These are phyloP conservation scores for Brachyalestes nurse DNA, from an alignment of 2,797 vertebrate species.

Conservation along the genomic window DNA sequence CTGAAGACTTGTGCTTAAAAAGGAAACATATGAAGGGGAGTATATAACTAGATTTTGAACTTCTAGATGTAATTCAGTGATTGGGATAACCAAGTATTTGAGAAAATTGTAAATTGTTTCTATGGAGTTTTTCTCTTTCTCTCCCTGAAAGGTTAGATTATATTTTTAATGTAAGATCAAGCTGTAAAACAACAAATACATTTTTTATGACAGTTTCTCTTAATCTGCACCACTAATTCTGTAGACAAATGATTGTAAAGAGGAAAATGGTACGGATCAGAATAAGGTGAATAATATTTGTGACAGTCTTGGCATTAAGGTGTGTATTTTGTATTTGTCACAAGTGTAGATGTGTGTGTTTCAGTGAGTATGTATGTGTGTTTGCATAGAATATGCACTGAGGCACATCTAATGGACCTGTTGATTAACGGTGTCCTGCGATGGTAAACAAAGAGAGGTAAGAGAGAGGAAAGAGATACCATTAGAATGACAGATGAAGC, in stretches of 20 bases:
- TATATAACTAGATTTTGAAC: not conserved
- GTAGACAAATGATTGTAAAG: not conserved
- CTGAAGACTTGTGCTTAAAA: not conserved
- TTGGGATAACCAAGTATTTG: not conserved
- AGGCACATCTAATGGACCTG: constrained; percentile 23
- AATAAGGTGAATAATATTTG: not conserved
- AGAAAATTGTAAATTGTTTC: not conserved
- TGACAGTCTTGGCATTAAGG: not conserved
- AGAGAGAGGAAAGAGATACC: not conserved
- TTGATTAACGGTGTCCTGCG: constrained; percentile 23
- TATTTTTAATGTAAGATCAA: no score
- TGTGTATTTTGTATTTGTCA: not conserved
- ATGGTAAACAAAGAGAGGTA: constrained; percentile 5
- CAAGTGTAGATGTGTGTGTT: not conserved
- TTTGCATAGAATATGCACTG: not conserved
- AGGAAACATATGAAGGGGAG: not conserved
- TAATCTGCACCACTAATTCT: not conserved
- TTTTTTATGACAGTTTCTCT: not conserved
- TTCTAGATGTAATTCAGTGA: not conserved
- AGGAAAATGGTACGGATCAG: not conserved
- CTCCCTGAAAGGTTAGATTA: not conserved
- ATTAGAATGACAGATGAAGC: not conserved
- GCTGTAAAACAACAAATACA: not conserved
- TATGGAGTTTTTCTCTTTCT: not conserved
- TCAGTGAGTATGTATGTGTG: not conserved